phyloP scores from a whole-genome alignment of 2,888 invertebrate species.

The Pherbina coryleti region DNA sequence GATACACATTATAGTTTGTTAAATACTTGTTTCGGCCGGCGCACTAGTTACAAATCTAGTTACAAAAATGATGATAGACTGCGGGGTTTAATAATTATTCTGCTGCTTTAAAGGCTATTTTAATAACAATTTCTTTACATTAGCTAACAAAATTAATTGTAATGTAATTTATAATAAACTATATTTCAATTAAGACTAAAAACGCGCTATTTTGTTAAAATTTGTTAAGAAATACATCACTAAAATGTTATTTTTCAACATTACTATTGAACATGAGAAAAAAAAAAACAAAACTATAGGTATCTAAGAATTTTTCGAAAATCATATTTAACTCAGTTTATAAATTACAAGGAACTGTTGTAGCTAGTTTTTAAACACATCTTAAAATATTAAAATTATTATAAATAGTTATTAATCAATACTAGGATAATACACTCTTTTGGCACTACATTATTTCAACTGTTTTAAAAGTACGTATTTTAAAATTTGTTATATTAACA shows the following conservation, averaged over 20 bases:
- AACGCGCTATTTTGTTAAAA: too few relatives aligned
- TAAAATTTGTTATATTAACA: not conserved
- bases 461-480: not conserved
- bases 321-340: too few relatives aligned
- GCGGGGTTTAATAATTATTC: slow-evolving; percentile 20
- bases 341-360: too few relatives aligned
- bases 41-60: slow-evolving; percentile 28
- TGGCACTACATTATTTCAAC: too few relatives aligned
- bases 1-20: slow-evolving; percentile 5
- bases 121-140: slow-evolving; percentile 12
- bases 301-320: not conserved
- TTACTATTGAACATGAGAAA: not conserved
- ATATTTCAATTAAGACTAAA: not conserved
- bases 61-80: slow-evolving; percentile 12
- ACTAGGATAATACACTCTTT: not conserved
- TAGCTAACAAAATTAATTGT: slow-evolving; percentile 11
- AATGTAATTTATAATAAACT: not conserved
- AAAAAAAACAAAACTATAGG: not conserved
- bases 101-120: slow-evolving; percentile 12
- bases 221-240: not conserved
- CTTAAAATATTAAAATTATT: too few relatives aligned
- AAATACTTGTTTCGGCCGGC: slow-evolving; percentile 35
- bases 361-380: too few relatives aligned
- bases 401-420: not conserved
- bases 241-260: not conserved